phyloP scores from a whole-genome alignment of 2,797 vertebrate genomes.

The Melanotaenia trifasciata region DNA sequence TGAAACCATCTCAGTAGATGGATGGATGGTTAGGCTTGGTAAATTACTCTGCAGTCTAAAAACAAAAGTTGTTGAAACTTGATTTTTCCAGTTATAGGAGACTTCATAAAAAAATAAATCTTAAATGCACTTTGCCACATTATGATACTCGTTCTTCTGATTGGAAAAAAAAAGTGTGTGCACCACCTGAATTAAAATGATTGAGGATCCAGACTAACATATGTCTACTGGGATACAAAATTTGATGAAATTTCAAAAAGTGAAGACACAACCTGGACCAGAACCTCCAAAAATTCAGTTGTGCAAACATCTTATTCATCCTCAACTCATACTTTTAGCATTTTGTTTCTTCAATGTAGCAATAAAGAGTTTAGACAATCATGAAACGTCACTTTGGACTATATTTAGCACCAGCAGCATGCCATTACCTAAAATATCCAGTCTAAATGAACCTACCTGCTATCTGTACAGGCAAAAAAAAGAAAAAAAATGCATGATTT shows the following conservation, averaged over 20 bases:
- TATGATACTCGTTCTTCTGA: conserved; percentile 3
- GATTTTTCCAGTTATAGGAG: conserved; percentile 24
- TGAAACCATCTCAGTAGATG: conserved; percentile 67
- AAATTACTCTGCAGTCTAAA: conserved; percentile 47
- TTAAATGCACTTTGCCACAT: conserved; percentile 68
- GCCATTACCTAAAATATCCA: not conserved
- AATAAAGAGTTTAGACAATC: conserved; percentile 51
- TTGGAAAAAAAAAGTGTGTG: not conserved
- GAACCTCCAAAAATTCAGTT: not conserved
- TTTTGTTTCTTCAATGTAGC: conserved; percentile 1
- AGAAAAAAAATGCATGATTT: not conserved
- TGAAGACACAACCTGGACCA: not conserved
- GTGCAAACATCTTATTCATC: not conserved
- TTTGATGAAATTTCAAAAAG: not conserved
- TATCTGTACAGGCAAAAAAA: not conserved
- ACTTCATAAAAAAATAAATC: conserved; percentile 8
- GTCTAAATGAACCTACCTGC: not conserved
- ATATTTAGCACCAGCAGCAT: not conserved
- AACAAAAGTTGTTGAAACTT: conserved; percentile 12
- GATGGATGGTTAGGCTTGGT: conserved; percentile 46
- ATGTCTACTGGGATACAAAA: not conserved
- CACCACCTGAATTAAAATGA: not conserved
- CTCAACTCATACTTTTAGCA: conserved; percentile 7
- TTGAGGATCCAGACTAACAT: not conserved
- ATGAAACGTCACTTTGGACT: conserved; percentile 2